Percentiles rank a stretch among this genome's conserved stretches.
Evolutionary conservation across 1,140 invertebrate species (phyloP).

Genomic region (Dinothrombium tinctorium): DNA sequence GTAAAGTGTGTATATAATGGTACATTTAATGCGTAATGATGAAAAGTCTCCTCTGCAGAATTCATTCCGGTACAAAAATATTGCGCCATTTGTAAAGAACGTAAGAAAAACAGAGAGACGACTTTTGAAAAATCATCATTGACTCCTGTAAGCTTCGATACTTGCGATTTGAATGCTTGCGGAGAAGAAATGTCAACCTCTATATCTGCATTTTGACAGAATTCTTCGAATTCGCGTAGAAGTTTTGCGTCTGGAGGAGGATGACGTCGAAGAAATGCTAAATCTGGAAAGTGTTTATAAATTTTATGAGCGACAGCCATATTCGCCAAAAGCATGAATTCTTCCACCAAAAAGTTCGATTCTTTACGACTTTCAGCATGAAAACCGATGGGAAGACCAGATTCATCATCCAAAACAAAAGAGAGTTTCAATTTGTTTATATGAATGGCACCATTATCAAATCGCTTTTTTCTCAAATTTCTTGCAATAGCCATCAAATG

Average conservation of each 20-base stretch:
- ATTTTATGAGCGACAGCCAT: conserved; percentile 59
- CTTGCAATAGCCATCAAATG: conserved; percentile 39
- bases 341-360: conserved; percentile 55
- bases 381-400: conserved; percentile 27
- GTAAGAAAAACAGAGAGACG: conserved; percentile 39
- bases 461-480: conserved; percentile 37
- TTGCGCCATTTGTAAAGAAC: conserved; percentile 95
- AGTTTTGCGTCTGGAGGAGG: conserved; percentile 39
- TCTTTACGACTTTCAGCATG: conserved; percentile 25
- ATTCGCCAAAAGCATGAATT: conserved; percentile 83
- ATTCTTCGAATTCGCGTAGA: conserved; percentile 34
- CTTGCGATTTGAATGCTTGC: conserved; percentile 39
- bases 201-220: conserved; percentile 44
- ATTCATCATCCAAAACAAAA: conserved; percentile 38
- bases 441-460: conserved; percentile 44
- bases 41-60: conserved; percentile 31
- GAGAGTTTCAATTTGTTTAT: conserved; percentile 58
- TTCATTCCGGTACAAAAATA: conserved; percentile 85
- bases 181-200: conserved; percentile 39
- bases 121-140: conserved; percentile 15
- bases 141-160: conserved; percentile 19
- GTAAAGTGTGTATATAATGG: conserved; percentile 92
- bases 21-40: conserved; percentile 72
- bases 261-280: conserved; percentile 54
- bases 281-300: conserved; percentile 36